Conservation (phyloP, 1,140 invertebrate species). For the Leptopilina boulardi region DNA sequence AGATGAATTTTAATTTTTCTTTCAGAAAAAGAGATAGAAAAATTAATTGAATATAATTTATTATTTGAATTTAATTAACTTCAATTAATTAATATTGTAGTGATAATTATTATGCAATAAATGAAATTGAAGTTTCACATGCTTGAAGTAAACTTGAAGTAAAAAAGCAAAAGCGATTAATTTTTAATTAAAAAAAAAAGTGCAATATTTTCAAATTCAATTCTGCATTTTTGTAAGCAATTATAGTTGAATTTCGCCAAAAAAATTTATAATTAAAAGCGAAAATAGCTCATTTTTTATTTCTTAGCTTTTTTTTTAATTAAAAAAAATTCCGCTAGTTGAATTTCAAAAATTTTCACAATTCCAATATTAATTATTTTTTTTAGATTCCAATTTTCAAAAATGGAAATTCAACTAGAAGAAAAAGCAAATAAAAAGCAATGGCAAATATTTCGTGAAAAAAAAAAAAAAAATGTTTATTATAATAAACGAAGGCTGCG, state of each 20-base stretch:
- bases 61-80: too few relatives aligned
- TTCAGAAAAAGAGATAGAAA: too few relatives aligned
- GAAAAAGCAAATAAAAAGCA: not conserved
- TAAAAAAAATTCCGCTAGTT: too few relatives aligned
- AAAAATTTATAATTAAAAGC: not conserved
- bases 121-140: not conserved
- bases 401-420: not conserved
- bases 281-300: too few relatives aligned
- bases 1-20: too few relatives aligned
- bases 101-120: not conserved
- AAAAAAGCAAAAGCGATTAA: not conserved
- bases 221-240: too few relatives aligned
- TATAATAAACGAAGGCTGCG: constrained; percentile 21
- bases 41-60: too few relatives aligned
- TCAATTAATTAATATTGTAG: too few relatives aligned
- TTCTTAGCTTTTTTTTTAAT: too few relatives aligned
- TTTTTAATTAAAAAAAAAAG: not conserved
- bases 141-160: not conserved
- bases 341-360: too few relatives aligned
- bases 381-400: too few relatives aligned
- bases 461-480: constrained; percentile 25
- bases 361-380: too few relatives aligned
- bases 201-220: not conserved
- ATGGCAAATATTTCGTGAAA: not conserved
- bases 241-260: not conserved